A percentile compares a stretch with the other conserved stretches of the same genome.
These are phyloP conservation scores for Steatornis caripensis DNA, from an alignment of 2,113 vertebrate species.

Conservation along the genomic window DNA sequence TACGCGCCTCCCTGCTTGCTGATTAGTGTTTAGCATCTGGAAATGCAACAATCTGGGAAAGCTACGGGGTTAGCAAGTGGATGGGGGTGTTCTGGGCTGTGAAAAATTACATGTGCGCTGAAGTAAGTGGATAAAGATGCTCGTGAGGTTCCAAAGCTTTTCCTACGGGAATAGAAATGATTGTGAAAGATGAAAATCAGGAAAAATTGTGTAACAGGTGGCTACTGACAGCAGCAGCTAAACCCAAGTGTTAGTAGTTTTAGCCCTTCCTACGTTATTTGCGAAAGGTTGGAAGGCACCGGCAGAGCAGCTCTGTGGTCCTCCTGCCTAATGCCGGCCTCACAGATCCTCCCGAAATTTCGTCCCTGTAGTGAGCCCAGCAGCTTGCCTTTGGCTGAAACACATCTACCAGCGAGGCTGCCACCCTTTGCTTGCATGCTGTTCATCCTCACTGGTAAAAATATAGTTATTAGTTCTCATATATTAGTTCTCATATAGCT, in stretches of 20 bases:
- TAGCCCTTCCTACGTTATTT: not conserved
- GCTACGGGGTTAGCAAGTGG: not conserved
- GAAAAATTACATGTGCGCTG: not conserved
- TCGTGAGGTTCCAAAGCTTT: not conserved
- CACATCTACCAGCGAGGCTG: not conserved
- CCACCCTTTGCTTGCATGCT: not conserved
- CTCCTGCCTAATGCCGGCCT: fast-evolving
- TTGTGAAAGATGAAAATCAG: not conserved
- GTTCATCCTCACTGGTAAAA: not conserved
- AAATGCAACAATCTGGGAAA: not conserved
- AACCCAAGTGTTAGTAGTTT: not conserved
- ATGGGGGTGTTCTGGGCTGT: not conserved
- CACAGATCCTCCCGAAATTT: not conserved
- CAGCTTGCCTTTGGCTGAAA: not conserved
- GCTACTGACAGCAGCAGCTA: not conserved
- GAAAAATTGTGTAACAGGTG: not conserved
- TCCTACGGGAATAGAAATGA: not conserved
- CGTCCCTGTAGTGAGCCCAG: fast-evolving
- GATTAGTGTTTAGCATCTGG: conserved; percentile 4
- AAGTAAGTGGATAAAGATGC: conserved; percentile 11
- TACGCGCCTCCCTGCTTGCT: not conserved
- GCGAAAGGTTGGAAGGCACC: not conserved
- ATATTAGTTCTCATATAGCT: too few species aligned
- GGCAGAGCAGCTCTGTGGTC: not conserved
- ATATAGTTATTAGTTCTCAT: not conserved